phyloP scores from a whole-genome alignment of 2,888 invertebrate species.

The Chironomus tentans region DNA sequence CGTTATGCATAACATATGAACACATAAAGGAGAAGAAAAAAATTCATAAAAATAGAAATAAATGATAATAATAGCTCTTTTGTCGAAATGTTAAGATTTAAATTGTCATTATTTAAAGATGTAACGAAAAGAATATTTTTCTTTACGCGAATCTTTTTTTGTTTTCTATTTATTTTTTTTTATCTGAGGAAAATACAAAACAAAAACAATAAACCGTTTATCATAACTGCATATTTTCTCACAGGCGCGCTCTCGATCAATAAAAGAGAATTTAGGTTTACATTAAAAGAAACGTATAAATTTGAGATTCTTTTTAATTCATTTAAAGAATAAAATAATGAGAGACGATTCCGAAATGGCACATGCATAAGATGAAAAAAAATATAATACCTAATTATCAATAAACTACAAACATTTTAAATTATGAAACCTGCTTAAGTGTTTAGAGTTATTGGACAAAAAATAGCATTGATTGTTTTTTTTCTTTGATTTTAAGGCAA shows the following conservation, averaged over 20 bases:
- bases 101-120: neutral
- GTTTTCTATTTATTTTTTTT: neutral
- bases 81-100: neutral
- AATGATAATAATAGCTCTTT: neutral
- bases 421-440: conserved; percentile 18
- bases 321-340: neutral
- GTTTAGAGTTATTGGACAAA: conserved; percentile 22
- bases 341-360: neutral
- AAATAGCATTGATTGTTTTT: conserved; percentile 22
- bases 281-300: neutral
- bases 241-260: neutral
- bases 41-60: neutral
- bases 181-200: neutral
- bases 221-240: conserved; percentile 13
- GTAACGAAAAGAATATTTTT: neutral
- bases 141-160: neutral
- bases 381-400: conserved; percentile 14
- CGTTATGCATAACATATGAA: no score
- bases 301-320: neutral
- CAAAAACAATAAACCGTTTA: conserved; percentile 14
- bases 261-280: neutral
- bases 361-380: neutral
- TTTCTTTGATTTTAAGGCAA: conserved; percentile 15
- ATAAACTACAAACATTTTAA: conserved; percentile 2
- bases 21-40: no score